Base-by-base conservation (phyloP, 2,797 vertebrate species). In the Benthosema pterotum region DNA sequence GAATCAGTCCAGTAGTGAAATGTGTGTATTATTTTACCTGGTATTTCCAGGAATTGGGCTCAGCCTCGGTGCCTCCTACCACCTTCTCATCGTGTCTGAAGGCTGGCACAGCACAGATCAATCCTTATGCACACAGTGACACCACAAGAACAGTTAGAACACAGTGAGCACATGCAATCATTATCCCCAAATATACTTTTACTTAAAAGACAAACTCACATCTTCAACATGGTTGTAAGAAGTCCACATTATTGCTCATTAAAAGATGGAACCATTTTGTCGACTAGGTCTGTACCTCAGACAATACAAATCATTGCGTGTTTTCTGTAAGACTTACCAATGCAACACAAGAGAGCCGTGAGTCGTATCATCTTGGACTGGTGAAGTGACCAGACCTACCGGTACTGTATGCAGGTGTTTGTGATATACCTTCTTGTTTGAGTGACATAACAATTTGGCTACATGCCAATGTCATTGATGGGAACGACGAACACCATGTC, bases 331-430 rank as follows among this genome's bases (percentile, higher is more conserved):
- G 28, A 9, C 69, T 83, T 78, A 91, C 88, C 87, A 51, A 85
- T 38, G 71, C 81, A 88, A 52, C 75, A 74, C 45, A 92, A 57
- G 13, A 91, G 65, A 75, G 65, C 42, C 53, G 73, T 62, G 52
- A 87, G 38, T 64, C 70, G 57, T 65, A 88, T 77, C 88, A 89
- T 91, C 52, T 69, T 90, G 79, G 18, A 60, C n/a, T 38, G 45
- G 4, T 42, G 47, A 58, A 8, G 17, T 65, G 47, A 72, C 3
- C 15, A 15, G 3, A 38, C n/a, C n/a, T n/a, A n/a, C n/a, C n/a
- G n/a, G n/a, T 51, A 18, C 14, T 51, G 51, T n/a, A n/a, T n/a
- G n/a, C 13, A 42, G 45, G 32, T 3, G n/a, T n/a, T n/a, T 6
- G 60, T 62, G 32, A 14, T 89, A 90, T 87, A 88, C 42, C 42